Base-by-base conservation (phyloP, 2,113 vertebrate genomes). In the Petroica traversi region DNA sequence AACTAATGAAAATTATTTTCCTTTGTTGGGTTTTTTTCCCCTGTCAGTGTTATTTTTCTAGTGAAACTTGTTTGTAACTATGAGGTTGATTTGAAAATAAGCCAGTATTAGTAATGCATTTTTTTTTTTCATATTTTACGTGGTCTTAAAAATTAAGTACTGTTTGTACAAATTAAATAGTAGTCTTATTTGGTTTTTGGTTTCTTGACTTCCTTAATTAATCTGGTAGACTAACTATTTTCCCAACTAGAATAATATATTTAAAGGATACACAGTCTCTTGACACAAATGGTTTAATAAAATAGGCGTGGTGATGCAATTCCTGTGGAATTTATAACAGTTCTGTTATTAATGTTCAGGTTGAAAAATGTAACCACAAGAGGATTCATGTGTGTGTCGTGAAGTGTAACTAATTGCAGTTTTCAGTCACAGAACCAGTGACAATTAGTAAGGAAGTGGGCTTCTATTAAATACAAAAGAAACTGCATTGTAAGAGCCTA, bases 381-480 rank as follows among this genome's bases (percentile, higher is more conserved):
- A 96, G 54, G 72, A 91, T 95, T 97, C 63, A 45, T 81, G 77
- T 91, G 78, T 95, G 95, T 96, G 73, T 95, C 86, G 26, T 86
- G 92, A 97, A 88, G 96, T 54, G 49, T 91, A 86, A 93, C 95
- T 98, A 96, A 98, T 97, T 97, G 95, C 90, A 95, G 85, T 93
- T 97, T 97, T 97, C 63, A 85, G 88, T 89, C 84, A 89, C 58
- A 95, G 66, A 93, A 82, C 87, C 58, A 95, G 77, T 95, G 96
- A 92, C 57, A 85, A 79, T 95, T 96, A 89, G 64, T 85, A 86
- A 88, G 68, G 80, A 96, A 85, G 45, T 78, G 31, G 7, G 67
- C 16, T 67, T 93, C 89, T 96, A 61, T 92, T 95, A 97, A 97
- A 92, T 88, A 84, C 45, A 54, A 67, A 96, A 87, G 64, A 92